Base-by-base conservation (phyloP, 2,113 vertebrate genomes). In the Caranx ignobilis region DNA sequence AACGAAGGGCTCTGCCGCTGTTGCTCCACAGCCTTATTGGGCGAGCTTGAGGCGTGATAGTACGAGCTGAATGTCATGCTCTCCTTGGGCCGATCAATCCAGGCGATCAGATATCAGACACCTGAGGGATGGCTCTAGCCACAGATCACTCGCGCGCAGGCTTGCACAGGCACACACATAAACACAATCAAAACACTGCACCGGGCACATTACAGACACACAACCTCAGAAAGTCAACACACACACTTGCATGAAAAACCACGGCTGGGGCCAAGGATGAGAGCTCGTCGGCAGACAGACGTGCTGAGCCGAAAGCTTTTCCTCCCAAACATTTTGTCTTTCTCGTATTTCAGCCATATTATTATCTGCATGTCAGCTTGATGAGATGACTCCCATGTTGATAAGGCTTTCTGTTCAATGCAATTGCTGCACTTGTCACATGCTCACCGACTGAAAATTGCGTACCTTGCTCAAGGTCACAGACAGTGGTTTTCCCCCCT, bases 51-150 rank as follows among this genome's bases (percentile, higher is more conserved):
- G 56, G 77, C 77, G 63, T 57, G 77, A 84, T 82, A 79, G 70
- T 61, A 73, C 52, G 10, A 87, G 88, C 87, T 92, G 93, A 94
- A 95, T 87, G 94, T 94, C 94, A 92, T 60, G 60, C 86, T 94
- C 88, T 94, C 93, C 94, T 93, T 95, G 92, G 90, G 85, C 70
- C 37, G 79, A 93, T 95, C 94, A 91, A 94, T 94, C 80, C 16
- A 62, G 56, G 72, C 85, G 85, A 94, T 95, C 94, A 89, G 93
- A 94, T 94, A 94, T 92, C 92, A 77, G 90, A 88, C 92, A 90
- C 90, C 90, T 89, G 89, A 90, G 91, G 92, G 91, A 92, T 69
- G 65, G 85, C 88, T 80, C 77, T 15, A 73, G 86, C 71, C 77
- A 61, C 68, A 78, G 80, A 84, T 88, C 79, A 18, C 67, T 79